phyloP scores from a whole-genome alignment of 2,113 vertebrate species.

The Pteronura brasiliensis region DNA sequence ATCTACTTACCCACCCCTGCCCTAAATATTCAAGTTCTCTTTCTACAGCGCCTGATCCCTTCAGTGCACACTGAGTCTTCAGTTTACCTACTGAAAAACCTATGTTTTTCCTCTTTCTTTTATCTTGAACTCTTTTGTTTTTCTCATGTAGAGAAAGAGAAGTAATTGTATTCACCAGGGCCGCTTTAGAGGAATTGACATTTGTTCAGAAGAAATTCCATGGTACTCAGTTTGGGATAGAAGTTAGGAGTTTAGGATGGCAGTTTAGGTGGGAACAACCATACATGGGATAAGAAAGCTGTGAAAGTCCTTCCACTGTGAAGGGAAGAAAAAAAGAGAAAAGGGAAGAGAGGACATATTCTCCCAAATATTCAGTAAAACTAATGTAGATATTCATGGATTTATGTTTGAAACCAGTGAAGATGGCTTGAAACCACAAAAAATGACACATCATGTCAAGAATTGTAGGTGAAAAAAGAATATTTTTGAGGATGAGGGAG shows the following conservation, averaged over 20 bases:
- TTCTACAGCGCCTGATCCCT: neutral
- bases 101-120: neutral
- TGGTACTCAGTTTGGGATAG: neutral
- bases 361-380: neutral
- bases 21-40: neutral
- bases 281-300: neutral
- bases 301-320: no score
- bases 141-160: neutral
- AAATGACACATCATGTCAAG: neutral
- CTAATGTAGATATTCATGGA: neutral
- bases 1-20: neutral
- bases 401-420: neutral
- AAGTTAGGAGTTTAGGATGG: no score
- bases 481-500: neutral
- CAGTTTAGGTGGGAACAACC: neutral
- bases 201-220: neutral
- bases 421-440: neutral
- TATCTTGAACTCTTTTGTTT: neutral
- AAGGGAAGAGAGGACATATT: neutral
- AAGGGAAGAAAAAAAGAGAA: neutral
- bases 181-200: neutral
- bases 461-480: neutral
- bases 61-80: neutral
- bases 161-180: neutral
- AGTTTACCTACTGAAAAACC: neutral